Conservation (phyloP, 2,888 invertebrate genomes). For the Drosophila gaucha region DNA sequence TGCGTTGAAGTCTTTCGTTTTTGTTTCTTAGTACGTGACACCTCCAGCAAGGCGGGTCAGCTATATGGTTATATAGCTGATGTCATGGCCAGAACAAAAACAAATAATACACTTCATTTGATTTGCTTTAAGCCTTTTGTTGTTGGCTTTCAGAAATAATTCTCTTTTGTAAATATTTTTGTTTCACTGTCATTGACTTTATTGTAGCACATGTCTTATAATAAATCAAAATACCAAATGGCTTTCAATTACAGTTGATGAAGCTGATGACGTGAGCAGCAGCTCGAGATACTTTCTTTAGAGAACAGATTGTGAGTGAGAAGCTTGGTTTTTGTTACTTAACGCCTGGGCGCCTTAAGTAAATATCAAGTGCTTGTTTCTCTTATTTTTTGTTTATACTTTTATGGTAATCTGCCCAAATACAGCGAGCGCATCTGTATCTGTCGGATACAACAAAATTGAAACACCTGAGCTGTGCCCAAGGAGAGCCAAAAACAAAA, state of each 20-base stretch:
- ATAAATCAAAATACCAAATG: conserved; percentile 59
- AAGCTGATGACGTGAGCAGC: conserved; percentile 61
- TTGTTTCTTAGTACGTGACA: conserved; percentile 20
- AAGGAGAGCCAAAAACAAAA: conserved; percentile 18
- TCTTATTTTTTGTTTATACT: conserved; percentile 3
- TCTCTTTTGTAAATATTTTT: conserved; percentile 28
- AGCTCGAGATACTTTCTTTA: conserved; percentile 54
- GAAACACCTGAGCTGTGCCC: conserved; percentile 38
- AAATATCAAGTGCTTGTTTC: conserved; percentile 40
- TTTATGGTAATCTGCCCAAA: conserved; percentile 70
- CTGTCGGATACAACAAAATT: conserved; percentile 10
- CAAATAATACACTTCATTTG: conserved; percentile 33
- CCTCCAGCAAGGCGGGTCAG: conserved; percentile 24
- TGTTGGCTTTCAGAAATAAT: conserved; percentile 28
- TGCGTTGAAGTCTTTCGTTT: conserved; percentile 78
- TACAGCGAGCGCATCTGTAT: conserved; percentile 52
- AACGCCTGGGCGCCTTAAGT: conserved; percentile 56
- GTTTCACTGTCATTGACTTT: conserved; percentile 64
- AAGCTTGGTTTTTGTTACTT: conserved; percentile 15
- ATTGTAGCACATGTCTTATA: conserved; percentile 71
- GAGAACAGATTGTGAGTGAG: neutral
- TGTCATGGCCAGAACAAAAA: conserved; percentile 63
- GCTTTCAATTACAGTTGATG: conserved; percentile 10
- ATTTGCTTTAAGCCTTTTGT: conserved; percentile 20
- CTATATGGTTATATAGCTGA: conserved; percentile 48